phyloP scores from a whole-genome alignment of 2,113 vertebrate species.

The Pandion haliaetus region DNA sequence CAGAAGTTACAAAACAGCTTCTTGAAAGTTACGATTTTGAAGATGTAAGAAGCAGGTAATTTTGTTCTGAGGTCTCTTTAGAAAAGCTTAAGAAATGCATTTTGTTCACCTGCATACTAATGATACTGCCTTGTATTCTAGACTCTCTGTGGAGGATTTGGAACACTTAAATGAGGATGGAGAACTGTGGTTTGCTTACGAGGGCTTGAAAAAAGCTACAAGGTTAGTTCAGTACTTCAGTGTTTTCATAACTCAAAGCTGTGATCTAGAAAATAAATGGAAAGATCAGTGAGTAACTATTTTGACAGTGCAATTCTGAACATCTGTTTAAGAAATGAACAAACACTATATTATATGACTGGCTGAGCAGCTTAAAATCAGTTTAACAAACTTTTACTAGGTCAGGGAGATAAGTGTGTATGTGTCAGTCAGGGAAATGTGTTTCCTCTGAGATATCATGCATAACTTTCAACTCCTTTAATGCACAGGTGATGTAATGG shows the following conservation, averaged over 20 bases:
- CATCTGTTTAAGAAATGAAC: neutral
- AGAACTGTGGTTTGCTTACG: constrained; percentile 86
- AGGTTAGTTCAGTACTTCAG: constrained; percentile 72
- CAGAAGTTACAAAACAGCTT: constrained; percentile 83
- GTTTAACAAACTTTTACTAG: neutral
- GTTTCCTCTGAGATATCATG: neutral
- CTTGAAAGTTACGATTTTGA: constrained; percentile 84
- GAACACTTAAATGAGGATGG: constrained; percentile 85
- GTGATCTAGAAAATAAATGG: neutral
- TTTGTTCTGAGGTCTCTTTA: neutral
- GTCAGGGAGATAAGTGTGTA: neutral
- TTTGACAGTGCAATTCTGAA: neutral
- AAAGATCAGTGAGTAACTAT: neutral
- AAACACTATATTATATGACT: neutral
- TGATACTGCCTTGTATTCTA: constrained; percentile 43
- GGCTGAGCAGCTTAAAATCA: neutral
- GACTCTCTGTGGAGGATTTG: constrained; percentile 79
- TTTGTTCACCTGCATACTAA: neutral
- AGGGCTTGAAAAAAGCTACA: constrained; percentile 88
- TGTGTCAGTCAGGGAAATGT: neutral
- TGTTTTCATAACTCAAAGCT: neutral
- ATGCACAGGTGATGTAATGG: neutral
- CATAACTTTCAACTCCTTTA: neutral
- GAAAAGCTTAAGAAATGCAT: neutral
- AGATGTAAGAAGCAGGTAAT: constrained; percentile 83